Evolutionary conservation across 2,113 vertebrate genomes (phyloP).

Genomic region (Beaufortia kweichowensis): DNA sequence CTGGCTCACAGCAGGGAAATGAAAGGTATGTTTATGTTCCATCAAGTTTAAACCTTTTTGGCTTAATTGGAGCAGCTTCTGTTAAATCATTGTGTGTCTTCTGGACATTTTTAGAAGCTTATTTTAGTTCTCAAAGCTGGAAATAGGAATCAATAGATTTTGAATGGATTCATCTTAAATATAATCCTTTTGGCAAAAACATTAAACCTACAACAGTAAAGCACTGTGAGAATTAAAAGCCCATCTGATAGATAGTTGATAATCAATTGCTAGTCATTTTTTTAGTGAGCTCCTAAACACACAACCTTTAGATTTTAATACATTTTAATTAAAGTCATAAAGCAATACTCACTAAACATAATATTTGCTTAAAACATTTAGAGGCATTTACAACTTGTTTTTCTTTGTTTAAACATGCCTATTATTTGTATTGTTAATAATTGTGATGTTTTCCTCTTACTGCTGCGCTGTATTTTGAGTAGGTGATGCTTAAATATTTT

Average conservation of each 20-base stretch:
- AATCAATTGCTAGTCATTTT: too few relatives aligned
- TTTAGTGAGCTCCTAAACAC: not conserved
- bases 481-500: not conserved
- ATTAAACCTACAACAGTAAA: too few relatives aligned
- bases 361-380: too few relatives aligned
- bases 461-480: not conserved
- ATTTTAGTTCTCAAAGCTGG: not conserved
- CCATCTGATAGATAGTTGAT: too few relatives aligned
- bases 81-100: not conserved
- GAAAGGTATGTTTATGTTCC: conserved; percentile 64
- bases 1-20: conserved; percentile 61
- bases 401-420: not conserved
- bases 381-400: too few relatives aligned
- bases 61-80: not conserved
- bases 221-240: too few relatives aligned
- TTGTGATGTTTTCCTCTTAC: not conserved
- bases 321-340: not conserved
- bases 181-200: not conserved
- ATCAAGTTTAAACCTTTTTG: conserved; percentile 26
- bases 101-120: not conserved
- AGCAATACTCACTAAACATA: not conserved
- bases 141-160: not conserved
- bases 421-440: not conserved
- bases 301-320: not conserved
- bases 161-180: not conserved